Evolutionary conservation across 53 echinoderm and acorn worm species (phyloP), one percentile per base, ranked within the genome.

Genomic region (Echinarachnius parma): DNA sequence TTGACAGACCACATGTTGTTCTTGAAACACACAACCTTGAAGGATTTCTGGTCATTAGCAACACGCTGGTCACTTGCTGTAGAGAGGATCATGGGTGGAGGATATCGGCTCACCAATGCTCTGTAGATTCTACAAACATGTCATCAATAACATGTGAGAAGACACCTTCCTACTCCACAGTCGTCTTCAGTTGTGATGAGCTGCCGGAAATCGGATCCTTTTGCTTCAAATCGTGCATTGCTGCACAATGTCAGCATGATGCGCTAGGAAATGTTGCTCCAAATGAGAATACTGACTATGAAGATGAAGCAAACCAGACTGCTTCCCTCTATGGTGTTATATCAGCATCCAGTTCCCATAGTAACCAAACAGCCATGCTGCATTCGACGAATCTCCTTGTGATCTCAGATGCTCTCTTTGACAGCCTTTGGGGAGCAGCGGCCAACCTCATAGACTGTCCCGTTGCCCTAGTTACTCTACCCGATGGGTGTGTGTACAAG

Each of bases 401-500:
- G 74, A 72, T 28, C 4, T 72, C 74, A 9, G 57, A 72, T 39
- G 28, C 55, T 7, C 44, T 72, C 57, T 72, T 72, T 28, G 57
- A 55, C 19, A 27, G 39, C 3, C 27, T 72, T 55, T 72, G 55
- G 55, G 72, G 74, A 22, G 34, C 74, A 28, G 74, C 55, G 21
- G 26, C 57, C 13, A 72, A 72, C 21, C 74, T 72, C 3, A 37
- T 56, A 11, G 74, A 72, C 42, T 72, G 56, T 16, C 74, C 74
- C 1, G 74, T 72, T 5, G 27, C 56, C 25, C 19, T 72, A 26
- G 44, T 72, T 8, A 42, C 74, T n/a, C 28, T 72, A 16, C 74
- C 74, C 7, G 74, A 72, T 72, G 74, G 74, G 15, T 56, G 74
- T 42, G 57, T 72, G n/a, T 72, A 56, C 28, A 39, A 55, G 8